These are phyloP conservation scores for Edolisoma coerulescens DNA, from an alignment of 2,113 vertebrate genomes.

Conservation along the genomic window DNA sequence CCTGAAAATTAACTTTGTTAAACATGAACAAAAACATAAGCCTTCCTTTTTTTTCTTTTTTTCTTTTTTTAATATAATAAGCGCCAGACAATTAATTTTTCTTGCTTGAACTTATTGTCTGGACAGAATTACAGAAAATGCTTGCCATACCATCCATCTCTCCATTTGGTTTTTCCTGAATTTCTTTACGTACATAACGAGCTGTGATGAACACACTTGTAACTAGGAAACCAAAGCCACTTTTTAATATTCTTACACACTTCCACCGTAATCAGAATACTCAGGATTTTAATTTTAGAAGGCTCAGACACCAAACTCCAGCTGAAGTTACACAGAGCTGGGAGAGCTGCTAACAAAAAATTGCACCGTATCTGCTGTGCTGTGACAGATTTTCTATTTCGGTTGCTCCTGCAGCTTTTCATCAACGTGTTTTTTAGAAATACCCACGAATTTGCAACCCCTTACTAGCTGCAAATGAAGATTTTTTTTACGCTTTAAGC, in stretches of 20 bases:
- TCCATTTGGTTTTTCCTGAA: neutral
- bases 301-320: neutral
- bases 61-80: neutral
- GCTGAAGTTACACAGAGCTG: neutral
- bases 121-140: neutral
- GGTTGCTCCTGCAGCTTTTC: neutral
- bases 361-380: neutral
- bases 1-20: neutral
- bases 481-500: neutral
- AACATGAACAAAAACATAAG: neutral
- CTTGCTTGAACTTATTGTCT: neutral
- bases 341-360: neutral
- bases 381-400: neutral
- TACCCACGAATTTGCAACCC: neutral
- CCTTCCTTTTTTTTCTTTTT: neutral
- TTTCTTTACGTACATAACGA: neutral
- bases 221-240: neutral
- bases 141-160: neutral
- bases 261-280: conserved; percentile 9
- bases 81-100: neutral
- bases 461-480: neutral
- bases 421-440: neutral
- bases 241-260: neutral
- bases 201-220: neutral
- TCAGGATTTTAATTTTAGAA: conserved; percentile 32